These are phyloP conservation scores for Rachycentron canadum DNA, from an alignment of 2,797 vertebrate genomes.

Conservation along the genomic window DNA sequence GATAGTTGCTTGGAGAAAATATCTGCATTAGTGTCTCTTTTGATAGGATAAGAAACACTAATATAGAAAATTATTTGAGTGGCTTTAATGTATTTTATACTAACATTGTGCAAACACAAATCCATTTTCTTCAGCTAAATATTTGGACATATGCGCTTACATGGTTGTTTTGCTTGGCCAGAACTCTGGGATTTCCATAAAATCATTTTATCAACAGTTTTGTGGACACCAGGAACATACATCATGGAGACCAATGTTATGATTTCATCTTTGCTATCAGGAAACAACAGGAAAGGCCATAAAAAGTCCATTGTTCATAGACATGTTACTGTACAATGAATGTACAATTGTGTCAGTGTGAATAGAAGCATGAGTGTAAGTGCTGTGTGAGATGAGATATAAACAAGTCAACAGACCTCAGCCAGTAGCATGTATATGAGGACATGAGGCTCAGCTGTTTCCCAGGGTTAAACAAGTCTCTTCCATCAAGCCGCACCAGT, in stretches of 20 bases:
- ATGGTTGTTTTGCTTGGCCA: background rate
- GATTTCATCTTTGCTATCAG: slow-evolving; percentile 28
- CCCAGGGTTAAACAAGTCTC: background rate
- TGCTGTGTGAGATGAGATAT: background rate
- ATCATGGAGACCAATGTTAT: slow-evolving; percentile 6
- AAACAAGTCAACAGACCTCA: slow-evolving; percentile 8
- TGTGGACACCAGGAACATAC: slow-evolving; percentile 6
- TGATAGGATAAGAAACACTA: no score
- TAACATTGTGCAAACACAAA: background rate
- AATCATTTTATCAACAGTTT: slow-evolving; percentile 3
- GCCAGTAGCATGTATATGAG: background rate
- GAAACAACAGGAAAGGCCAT: slow-evolving; percentile 44
- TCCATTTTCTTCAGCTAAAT: background rate
- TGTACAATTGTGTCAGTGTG: slow-evolving; percentile 35
- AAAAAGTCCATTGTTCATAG: slow-evolving; percentile 40
- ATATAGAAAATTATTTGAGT: background rate
- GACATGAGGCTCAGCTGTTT: slow-evolving; percentile 17
- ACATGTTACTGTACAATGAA: slow-evolving; percentile 17
- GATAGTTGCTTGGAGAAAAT: background rate
- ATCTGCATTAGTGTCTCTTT: no score
- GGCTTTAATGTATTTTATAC: background rate
- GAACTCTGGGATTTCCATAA: slow-evolving; percentile 16
- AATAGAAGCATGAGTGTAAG: slow-evolving; percentile 7
- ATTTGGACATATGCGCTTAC: background rate
- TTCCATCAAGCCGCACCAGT: background rate